A percentile compares a stretch with the other conserved stretches of the same genome.
Evolutionary conservation across 2,113 vertebrate species (phyloP).

Genomic region (Solea solea): DNA sequence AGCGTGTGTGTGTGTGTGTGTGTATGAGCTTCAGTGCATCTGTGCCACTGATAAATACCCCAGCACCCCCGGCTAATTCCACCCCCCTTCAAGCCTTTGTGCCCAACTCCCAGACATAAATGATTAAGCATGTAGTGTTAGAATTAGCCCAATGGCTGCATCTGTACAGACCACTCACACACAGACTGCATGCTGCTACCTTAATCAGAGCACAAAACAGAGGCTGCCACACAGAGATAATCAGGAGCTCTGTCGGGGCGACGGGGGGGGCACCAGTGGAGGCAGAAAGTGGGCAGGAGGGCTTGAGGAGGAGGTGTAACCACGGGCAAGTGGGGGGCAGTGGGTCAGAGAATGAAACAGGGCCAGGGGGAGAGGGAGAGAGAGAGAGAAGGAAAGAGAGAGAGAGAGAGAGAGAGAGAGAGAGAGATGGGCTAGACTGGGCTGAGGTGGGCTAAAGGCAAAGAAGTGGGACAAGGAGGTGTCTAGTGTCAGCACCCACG

Average conservation of each 20-base stretch:
- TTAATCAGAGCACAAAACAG: slow-evolving; percentile 81
- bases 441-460: slow-evolving; percentile 17
- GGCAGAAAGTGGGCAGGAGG: slow-evolving; percentile 33
- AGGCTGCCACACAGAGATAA: slow-evolving; percentile 73
- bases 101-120: slow-evolving; percentile 79
- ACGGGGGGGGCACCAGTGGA: slow-evolving; percentile 7
- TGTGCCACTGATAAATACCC: slow-evolving; percentile 60
- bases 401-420: not conserved
- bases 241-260: slow-evolving; percentile 70
- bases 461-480: slow-evolving; percentile 53
- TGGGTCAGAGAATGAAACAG: slow-evolving; percentile 54
- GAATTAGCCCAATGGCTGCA: slow-evolving; percentile 70
- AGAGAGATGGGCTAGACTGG: slow-evolving; percentile 11
- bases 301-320: slow-evolving; percentile 40
- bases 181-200: slow-evolving; percentile 78
- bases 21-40: slow-evolving; percentile 57
- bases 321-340: slow-evolving; percentile 63
- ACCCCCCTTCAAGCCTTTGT: slow-evolving; percentile 61
- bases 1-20: slow-evolving; percentile 49
- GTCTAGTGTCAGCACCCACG: slow-evolving; percentile 58
- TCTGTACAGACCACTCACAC: slow-evolving; percentile 67
- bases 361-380: not conserved
- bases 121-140: slow-evolving; percentile 79
- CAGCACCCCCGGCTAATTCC: slow-evolving; percentile 12
- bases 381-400: slow-evolving; percentile 17